phyloP scores from a whole-genome alignment of 2,888 invertebrate genomes.

The Acanthacorydalis orientalis region DNA sequence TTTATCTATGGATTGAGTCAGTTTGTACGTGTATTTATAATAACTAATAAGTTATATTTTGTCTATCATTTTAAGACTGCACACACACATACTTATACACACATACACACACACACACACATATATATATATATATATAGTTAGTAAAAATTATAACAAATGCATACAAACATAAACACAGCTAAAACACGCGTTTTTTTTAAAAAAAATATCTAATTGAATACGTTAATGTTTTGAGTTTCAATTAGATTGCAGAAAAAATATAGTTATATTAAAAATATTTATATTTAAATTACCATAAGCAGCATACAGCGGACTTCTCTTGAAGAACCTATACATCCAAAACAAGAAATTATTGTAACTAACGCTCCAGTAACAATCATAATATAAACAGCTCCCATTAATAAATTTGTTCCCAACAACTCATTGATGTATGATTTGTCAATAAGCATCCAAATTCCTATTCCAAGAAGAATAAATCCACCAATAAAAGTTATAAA shows the following conservation, averaged over 20 bases:
- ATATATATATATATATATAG: too few relatives aligned
- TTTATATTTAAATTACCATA: constrained; percentile 42
- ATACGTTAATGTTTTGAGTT: neutral
- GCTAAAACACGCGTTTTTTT: too few relatives aligned
- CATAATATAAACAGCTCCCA: constrained; percentile 71
- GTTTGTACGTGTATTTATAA: too few relatives aligned
- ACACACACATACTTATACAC: too few relatives aligned
- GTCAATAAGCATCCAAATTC: constrained; percentile 72
- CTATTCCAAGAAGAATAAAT: constrained; percentile 54
- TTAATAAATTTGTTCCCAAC: constrained; percentile 72
- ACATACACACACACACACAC: too few relatives aligned
- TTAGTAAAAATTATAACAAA: too few relatives aligned
- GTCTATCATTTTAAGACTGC: too few relatives aligned
- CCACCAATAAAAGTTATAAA: constrained; percentile 72
- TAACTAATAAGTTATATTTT: too few relatives aligned
- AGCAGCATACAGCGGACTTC: constrained; percentile 88
- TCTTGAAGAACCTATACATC: constrained; percentile 84
- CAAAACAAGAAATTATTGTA: constrained; percentile 71
- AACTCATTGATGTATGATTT: constrained; percentile 72
- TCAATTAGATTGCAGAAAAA: neutral
- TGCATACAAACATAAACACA: too few relatives aligned
- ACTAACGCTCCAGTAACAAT: constrained; percentile 68
- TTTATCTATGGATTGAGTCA: too few relatives aligned
- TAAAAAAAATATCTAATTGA: too few relatives aligned
- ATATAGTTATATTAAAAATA: too few relatives aligned